phyloP scores from a whole-genome alignment of 2,113 vertebrate genomes.

The Pelvicachromis taeniatus region DNA sequence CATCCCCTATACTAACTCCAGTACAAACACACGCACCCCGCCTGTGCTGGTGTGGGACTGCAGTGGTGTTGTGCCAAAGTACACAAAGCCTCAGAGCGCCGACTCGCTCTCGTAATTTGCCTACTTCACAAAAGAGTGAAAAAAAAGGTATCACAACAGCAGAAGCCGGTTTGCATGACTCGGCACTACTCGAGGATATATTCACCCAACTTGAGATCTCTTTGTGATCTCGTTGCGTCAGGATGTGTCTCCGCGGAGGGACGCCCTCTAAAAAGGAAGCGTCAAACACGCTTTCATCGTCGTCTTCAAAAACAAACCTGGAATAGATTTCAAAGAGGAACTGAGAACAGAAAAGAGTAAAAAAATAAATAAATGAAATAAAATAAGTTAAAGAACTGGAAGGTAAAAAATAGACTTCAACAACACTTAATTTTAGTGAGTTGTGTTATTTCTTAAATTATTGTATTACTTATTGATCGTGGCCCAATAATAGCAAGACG shows the following conservation, averaged over 20 bases:
- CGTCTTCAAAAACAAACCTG: neutral
- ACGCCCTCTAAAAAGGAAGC: neutral
- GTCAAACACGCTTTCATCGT: neutral
- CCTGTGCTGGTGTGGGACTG: conserved; percentile 9
- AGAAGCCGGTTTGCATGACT: neutral
- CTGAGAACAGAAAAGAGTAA: neutral
- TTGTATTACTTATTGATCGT: neutral
- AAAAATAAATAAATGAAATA: neutral
- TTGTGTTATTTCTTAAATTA: neutral
- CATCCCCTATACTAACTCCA: conserved; percentile 18
- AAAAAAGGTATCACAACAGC: neutral
- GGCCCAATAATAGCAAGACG: neutral
- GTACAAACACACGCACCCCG: conserved; percentile 5
- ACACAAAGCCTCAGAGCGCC: conserved; percentile 2
- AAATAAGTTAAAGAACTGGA: neutral
- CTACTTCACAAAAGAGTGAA: neutral
- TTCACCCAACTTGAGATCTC: neutral
- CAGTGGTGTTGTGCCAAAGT: conserved; percentile 25
- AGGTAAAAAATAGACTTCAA: neutral
- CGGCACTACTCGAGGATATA: neutral
- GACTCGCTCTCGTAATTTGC: neutral
- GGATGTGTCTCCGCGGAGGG: neutral
- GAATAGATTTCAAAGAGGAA: neutral
- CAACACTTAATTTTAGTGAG: neutral
- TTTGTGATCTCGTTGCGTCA: neutral